Evolutionary conservation across 2,113 vertebrate species (phyloP).

Genomic region (Emberiza fucata): DNA sequence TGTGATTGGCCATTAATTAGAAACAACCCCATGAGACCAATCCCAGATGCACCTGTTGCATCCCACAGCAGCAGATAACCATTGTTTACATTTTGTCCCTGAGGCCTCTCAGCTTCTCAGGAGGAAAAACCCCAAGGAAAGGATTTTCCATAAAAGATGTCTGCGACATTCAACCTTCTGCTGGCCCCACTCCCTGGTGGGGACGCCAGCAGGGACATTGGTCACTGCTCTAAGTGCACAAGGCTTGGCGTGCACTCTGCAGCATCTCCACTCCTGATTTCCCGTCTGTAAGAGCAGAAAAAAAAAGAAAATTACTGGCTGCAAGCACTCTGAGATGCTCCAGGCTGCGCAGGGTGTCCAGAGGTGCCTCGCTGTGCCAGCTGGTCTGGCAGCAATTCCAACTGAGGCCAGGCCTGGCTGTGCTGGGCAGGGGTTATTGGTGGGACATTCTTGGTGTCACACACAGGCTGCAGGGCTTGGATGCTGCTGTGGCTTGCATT

Average conservation of each 20-base stretch:
- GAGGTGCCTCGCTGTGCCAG: not conserved
- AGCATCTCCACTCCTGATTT: not conserved
- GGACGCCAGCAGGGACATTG: not conserved
- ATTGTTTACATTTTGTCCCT: too few relatives aligned
- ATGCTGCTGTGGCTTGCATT: not conserved
- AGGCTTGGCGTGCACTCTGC: not conserved
- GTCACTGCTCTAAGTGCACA: not conserved
- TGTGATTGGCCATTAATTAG: too few relatives aligned
- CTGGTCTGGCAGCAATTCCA: not conserved
- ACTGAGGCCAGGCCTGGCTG: accelerated
- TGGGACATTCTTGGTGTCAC: not conserved
- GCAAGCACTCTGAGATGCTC: not conserved
- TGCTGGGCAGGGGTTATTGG: not conserved
- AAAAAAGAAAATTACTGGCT: not conserved
- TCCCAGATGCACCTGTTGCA: too few relatives aligned
- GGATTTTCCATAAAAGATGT: too few relatives aligned
- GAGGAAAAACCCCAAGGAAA: too few relatives aligned
- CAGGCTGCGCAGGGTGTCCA: not conserved
- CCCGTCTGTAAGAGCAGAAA: not conserved
- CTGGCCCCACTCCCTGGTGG: not conserved
- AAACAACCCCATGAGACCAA: too few relatives aligned
- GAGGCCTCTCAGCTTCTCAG: too few relatives aligned
- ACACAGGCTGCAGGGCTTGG: not conserved
- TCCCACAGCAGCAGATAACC: too few relatives aligned
- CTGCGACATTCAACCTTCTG: not conserved